These are phyloP conservation scores for Brachionus rubens DNA, from an alignment of 1,140 invertebrate genomes.

Conservation along the genomic window DNA sequence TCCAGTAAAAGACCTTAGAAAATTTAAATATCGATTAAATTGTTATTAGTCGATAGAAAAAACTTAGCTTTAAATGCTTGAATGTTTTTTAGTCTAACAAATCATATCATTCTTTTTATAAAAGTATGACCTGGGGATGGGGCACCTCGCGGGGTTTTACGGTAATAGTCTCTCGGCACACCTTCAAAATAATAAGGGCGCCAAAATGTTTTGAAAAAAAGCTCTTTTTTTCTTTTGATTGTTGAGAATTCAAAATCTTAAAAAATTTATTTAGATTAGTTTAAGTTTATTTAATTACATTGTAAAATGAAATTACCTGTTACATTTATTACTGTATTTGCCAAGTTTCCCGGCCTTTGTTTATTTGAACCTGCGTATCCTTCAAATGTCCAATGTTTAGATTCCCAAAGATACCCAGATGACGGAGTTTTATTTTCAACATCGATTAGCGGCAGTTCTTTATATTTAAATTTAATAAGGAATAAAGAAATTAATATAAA, in stretches of 20 bases:
- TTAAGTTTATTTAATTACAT: neutral
- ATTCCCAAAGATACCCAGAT: neutral
- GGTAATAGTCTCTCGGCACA: constrained; percentile 12
- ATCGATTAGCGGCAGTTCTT: neutral
- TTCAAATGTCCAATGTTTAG: constrained; percentile 16
- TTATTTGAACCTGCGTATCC: neutral
- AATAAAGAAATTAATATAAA: constrained; percentile 5
- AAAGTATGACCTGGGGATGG: no score
- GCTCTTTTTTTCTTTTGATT: neutral
- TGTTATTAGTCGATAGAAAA: no score
- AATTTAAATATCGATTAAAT: no score
- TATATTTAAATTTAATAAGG: neutral
- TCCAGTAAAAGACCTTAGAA: no score
- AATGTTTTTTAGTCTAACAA: no score
- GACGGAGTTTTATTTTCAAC: neutral
- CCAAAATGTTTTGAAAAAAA: constrained; percentile 30
- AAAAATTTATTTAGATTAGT: neutral
- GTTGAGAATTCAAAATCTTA: neutral
- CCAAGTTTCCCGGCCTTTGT: neutral
- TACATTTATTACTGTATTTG: constrained; percentile 8
- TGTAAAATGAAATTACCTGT: neutral
- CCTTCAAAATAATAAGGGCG: neutral
- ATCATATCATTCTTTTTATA: no score
- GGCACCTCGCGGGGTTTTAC: no score
- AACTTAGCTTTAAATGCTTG: no score